Base-by-base conservation (phyloP, 2,113 vertebrate genomes). In the Aspiorhynchus laticeps region DNA sequence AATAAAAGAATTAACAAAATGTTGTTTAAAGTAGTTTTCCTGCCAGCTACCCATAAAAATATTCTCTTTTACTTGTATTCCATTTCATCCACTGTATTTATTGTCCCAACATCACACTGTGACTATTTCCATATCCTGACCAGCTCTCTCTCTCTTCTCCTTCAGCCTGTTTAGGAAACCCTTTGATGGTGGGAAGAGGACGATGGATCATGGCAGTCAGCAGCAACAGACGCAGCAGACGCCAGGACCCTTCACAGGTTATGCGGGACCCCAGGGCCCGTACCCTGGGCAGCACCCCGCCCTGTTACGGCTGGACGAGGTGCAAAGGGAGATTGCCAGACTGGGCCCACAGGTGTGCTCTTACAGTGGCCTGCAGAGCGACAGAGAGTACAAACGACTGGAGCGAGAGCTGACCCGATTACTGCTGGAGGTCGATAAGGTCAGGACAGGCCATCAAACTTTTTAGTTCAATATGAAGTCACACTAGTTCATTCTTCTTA, bases 391-490 rank as follows among this genome's bases (percentile, higher is more conserved):
- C 92, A 97, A 96, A 93, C 95, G 94, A 0, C 88, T 99, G 90
- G 97, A 99, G 94, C 93, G 97, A 0, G 94, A 94, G 61, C 95
- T 99, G 41, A 97, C 96, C 0, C 96, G 95, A 14, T 96, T 98
- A 71, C 97, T 97, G 61, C 96, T 99, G 92, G 97, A 98, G 88
- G 97, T 98, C 69, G 98, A 99, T 93, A 96, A 97, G 86, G 90
- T 90, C 38, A 84, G 88, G n/a, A 84, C n/a, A 63, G 28, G 2
- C 17, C 51, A 26, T 38, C 33, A 7, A 59, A 61, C 9, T 4
- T 61, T n/a, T 10, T 61, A n/a, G 8, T 61, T 24, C 3, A 3
- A 3, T n/a, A 61, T 61, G 14, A 73, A 33, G 69, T 73, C 28
- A 19, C 7, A 7, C 31, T 26, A 19, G 21, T 61, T n/a, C 8